Evolutionary conservation across 2,888 invertebrate species (phyloP), one percentile per base, ranked within the genome.

Genomic region (Lasioglossum oenotherae): DNA sequence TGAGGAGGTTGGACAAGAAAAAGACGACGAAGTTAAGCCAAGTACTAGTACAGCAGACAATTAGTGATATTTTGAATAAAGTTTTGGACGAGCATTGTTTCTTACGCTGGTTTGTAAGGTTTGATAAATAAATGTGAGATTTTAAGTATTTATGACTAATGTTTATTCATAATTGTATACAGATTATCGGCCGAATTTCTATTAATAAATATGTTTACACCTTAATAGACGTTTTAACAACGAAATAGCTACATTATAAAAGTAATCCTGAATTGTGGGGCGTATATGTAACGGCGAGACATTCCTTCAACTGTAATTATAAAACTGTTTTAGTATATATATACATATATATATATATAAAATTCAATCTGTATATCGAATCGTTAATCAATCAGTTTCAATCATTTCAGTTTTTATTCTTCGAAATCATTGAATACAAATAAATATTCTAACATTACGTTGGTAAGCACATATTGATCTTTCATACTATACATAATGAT

Each of bases 121-220:
- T 81, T 64, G 27, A 19, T 35, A 41, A 87, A 85, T 82, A 82
- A 87, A 72, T 14, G 10, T 23, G 16, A 73, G 10, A 38, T 49
- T 73, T 73, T 81, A 71, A 87, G 86, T 88, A 87, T 80, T 88
- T 92, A 92, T 81, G 85, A 90, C 91, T 87, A 92, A 84, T 88
- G 74, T 93, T 92, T 93, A 93, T 92, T 94, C 88, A 88, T 86
- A 92, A 91, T 91, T 92, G 90, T 93, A 92, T 92, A 92, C 88
- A 92, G 88, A 92, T 91, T 90, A 90, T 84, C 81, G 87, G 88
- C 88, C 86, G 89, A 84, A 90, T 91, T 86, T 88, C 87, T 91
- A 91, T 93, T 92, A 94, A 94, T 94, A 94, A 94, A 94, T 94
- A 94, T 90, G 90, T 92, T 90, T 91, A 92, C 90, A 92, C 91